Conservation (phyloP, 2,888 invertebrate genomes). For the Spodoptera picta region DNA sequence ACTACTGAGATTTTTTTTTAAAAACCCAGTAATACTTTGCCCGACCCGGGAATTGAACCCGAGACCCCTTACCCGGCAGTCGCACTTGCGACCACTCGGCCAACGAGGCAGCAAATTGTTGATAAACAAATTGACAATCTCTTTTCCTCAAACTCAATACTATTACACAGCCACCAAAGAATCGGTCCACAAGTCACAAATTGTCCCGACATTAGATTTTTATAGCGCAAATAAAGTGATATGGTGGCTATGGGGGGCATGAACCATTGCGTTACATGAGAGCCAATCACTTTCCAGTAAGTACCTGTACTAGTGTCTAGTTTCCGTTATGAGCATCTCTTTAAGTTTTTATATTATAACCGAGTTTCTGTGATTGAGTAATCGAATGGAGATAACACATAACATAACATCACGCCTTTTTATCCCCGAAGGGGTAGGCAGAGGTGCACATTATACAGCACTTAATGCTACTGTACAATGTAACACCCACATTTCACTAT, state of each 20-base stretch:
- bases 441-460: no score
- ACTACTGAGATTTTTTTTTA: no score
- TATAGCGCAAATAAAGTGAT: conserved; percentile 48
- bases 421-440: no score
- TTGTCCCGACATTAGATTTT: conserved; percentile 49
- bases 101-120: no score
- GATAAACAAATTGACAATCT: no score
- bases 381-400: not conserved
- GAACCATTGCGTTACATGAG: conserved; percentile 36
- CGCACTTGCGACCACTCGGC: no score
- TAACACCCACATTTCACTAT: no score
- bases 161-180: conserved; percentile 30
- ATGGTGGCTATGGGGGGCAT: conserved; percentile 39
- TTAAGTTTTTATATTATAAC: conserved; percentile 15
- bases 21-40: no score
- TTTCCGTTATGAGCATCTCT: conserved; percentile 23
- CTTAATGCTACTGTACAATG: no score
- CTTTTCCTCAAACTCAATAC: conserved; percentile 25
- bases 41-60: no score
- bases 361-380: not conserved
- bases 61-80: no score
- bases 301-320: conserved; percentile 32
- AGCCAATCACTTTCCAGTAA: conserved; percentile 45
- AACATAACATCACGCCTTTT: no score
- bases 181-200: conserved; percentile 39